These are phyloP conservation scores for Aphyosemion australe DNA, from an alignment of 2,113 vertebrate species.

Conservation along the genomic window DNA sequence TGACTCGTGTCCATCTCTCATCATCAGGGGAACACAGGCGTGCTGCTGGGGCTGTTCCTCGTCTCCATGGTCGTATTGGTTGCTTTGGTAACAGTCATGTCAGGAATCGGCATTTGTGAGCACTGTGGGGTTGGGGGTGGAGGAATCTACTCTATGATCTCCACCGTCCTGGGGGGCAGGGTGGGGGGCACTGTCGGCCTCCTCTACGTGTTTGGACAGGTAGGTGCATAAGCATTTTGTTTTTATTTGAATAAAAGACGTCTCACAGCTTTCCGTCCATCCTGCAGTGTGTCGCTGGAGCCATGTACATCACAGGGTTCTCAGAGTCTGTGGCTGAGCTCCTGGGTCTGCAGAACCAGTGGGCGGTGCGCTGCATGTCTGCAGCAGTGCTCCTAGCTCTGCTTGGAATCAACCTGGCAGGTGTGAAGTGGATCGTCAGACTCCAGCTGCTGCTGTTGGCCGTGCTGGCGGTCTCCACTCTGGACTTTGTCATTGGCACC, in stretches of 20 bases:
- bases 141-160: conserved; percentile 96
- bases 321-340: conserved; percentile 90
- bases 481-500: conserved; percentile 94
- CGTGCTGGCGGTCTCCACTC: conserved; percentile 88
- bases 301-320: conserved; percentile 97
- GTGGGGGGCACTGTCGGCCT: conserved; percentile 90
- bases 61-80: conserved; percentile 90
- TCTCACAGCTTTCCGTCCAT: background rate
- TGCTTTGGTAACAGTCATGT: conserved; percentile 91
- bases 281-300: conserved; percentile 92
- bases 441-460: conserved; percentile 92
- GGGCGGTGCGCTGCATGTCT: conserved; percentile 89
- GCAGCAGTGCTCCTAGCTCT: conserved; percentile 85
- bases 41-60: conserved; percentile 88
- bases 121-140: conserved; percentile 86
- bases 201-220: conserved; percentile 97
- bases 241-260: background rate
- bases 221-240: conserved; percentile 46
- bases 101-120: conserved; percentile 90
- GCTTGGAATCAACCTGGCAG: conserved; percentile 95
- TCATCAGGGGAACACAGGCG: conserved; percentile 91
- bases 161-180: conserved; percentile 88
- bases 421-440: conserved; percentile 95
- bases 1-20: background rate
- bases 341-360: conserved; percentile 84